phyloP scores from a whole-genome alignment of 2,797 vertebrate species.

The Notamacropus eugenii region DNA sequence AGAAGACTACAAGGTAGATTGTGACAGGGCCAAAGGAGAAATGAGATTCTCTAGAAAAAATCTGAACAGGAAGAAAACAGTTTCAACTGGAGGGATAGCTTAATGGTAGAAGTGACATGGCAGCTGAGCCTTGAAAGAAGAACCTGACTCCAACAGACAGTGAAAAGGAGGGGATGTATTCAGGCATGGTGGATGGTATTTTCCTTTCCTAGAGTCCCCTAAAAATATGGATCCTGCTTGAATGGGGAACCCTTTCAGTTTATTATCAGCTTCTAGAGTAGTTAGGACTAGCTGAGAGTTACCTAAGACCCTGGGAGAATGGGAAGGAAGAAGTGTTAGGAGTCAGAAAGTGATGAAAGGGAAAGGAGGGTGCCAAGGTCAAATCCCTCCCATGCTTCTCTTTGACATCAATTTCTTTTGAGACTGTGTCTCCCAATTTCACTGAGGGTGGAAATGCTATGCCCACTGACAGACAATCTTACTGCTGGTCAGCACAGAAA shows the following conservation, averaged over 20 bases:
- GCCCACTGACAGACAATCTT: background rate
- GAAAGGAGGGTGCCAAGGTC: background rate
- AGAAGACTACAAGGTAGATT: background rate
- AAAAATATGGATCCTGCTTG: background rate
- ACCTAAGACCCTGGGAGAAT: background rate
- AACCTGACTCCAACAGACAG: background rate
- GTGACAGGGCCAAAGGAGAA: background rate
- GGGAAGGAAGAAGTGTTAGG: background rate
- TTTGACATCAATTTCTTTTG: background rate
- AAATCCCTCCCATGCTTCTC: background rate
- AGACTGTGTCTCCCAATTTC: background rate
- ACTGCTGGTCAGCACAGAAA: background rate
- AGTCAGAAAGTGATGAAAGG: background rate
- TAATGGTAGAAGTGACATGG: background rate
- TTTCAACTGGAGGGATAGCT: background rate
- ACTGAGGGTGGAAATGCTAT: background rate
- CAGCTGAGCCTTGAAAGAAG: background rate
- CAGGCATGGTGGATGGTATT: background rate
- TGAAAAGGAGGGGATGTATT: background rate
- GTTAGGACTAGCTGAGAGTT: background rate
- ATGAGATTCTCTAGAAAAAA: background rate
- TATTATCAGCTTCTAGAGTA: background rate
- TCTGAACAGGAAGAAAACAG: background rate
- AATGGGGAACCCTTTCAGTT: background rate
- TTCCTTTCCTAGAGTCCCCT: background rate